These are phyloP conservation scores for Vulpes lagopus DNA, from an alignment of 2,113 vertebrate species.

Conservation along the genomic window DNA sequence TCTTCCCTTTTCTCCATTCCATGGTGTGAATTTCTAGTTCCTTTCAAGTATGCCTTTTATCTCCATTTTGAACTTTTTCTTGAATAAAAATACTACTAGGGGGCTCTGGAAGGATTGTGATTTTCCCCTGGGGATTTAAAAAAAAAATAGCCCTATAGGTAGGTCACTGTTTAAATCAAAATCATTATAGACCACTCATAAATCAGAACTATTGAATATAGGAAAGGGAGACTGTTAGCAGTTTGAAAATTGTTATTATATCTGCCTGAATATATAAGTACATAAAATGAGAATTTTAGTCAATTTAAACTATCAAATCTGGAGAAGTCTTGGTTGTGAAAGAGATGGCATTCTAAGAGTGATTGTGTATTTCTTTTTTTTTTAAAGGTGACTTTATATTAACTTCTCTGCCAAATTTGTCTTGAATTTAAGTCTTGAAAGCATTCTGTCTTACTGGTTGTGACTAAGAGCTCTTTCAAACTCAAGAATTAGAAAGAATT, in stretches of 20 bases:
- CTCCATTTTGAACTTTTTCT: slow-evolving; percentile 61
- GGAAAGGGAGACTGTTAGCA: neutral
- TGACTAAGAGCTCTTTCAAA: neutral
- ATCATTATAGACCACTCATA: neutral
- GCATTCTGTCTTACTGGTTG: slow-evolving; percentile 23
- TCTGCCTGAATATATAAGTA: neutral
- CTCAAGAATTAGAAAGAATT: slow-evolving; percentile 8
- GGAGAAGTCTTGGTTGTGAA: neutral
- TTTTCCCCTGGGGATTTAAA: neutral
- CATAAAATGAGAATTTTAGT: slow-evolving; percentile 42
- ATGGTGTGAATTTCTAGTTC: neutral
- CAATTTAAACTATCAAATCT: neutral
- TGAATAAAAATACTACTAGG: neutral
- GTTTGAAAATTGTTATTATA: slow-evolving; percentile 3
- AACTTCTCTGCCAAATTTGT: slow-evolving; percentile 33
- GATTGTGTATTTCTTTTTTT: neutral
- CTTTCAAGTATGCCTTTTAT: slow-evolving; percentile 1
- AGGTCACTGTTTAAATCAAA: slow-evolving; percentile 35
- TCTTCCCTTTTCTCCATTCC: neutral
- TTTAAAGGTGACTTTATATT: neutral
- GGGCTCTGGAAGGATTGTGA: neutral
- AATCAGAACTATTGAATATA: slow-evolving; percentile 25
- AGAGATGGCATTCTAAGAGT: slow-evolving; percentile 10
- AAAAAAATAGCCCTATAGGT: neutral
- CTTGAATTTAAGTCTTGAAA: slow-evolving; percentile 3